Conservation (phyloP, 53 echinoderm and acorn worm genomes). For the Apostichopus leukothele region DNA sequence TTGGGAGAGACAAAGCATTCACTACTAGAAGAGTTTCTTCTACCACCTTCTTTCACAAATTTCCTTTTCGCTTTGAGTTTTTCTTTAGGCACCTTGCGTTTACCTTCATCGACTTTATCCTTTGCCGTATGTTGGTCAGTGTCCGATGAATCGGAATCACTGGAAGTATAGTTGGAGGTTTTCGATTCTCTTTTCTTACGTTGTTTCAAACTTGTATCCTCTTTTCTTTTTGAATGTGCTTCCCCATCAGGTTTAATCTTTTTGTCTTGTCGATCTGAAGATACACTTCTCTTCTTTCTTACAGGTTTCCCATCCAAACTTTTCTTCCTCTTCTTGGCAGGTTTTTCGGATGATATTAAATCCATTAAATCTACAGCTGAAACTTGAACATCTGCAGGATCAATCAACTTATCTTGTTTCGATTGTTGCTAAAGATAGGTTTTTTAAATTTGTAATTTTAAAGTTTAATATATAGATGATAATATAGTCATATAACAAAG, state of each 20-base stretch:
- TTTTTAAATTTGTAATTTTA: no score
- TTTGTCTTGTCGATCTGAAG: conserved; percentile 33
- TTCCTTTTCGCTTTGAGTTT: conserved; percentile 1
- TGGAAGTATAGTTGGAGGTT: conserved; percentile 15
- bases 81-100: conserved; percentile 37
- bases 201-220: not conserved
- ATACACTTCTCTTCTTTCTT: conserved; percentile 38
- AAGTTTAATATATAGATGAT: no score
- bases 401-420: not conserved
- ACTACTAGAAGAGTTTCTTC: conserved; percentile 31
- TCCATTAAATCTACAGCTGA: conserved; percentile 34
- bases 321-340: conserved; percentile 47
- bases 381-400: conserved; percentile 20
- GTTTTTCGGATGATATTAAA: conserved; percentile 26
- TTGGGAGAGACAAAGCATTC: conserved; percentile 44
- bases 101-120: not conserved
- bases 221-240: conserved; percentile 19
- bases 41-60: conserved; percentile 20
- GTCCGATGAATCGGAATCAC: conserved; percentile 19
- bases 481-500: no score
- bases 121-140: not conserved
- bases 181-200: not conserved
- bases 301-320: conserved; percentile 31
- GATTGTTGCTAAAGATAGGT: conserved; percentile 14
- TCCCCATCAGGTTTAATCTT: conserved; percentile 36